Conservation (phyloP, 2,797 vertebrate genomes). For the Sebastolobus altivelis region DNA sequence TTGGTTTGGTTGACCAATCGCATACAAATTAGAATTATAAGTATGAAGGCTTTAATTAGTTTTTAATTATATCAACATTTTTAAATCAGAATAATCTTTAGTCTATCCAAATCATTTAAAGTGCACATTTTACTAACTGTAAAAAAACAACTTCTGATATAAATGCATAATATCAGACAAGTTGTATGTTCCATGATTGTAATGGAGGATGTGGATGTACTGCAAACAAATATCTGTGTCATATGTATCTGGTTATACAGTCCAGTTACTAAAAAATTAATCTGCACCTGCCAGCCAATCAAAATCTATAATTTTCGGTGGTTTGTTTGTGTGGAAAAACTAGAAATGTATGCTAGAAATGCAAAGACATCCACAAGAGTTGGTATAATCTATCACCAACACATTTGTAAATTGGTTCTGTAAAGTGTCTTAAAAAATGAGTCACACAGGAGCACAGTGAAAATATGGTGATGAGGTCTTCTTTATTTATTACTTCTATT, state of each 20-base stretch:
- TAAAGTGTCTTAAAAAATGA: neutral
- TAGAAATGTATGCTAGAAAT: neutral
- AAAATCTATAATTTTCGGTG: neutral
- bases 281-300: neutral
- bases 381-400: neutral
- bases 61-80: neutral
- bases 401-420: neutral
- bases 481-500: conserved; percentile 46
- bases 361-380: neutral
- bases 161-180: neutral
- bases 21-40: too few species aligned
- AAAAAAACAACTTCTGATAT: neutral
- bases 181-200: neutral
- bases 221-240: neutral
- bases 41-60: neutral
- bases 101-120: neutral
- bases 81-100: neutral
- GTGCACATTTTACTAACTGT: neutral
- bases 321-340: neutral
- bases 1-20: too few species aligned
- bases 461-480: conserved; percentile 17
- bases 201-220: too few species aligned
- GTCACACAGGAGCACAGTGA: neutral
- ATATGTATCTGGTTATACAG: neutral
- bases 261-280: neutral